Base-by-base conservation (phyloP, 2,888 invertebrate species). In the Zele albiditarsus region DNA sequence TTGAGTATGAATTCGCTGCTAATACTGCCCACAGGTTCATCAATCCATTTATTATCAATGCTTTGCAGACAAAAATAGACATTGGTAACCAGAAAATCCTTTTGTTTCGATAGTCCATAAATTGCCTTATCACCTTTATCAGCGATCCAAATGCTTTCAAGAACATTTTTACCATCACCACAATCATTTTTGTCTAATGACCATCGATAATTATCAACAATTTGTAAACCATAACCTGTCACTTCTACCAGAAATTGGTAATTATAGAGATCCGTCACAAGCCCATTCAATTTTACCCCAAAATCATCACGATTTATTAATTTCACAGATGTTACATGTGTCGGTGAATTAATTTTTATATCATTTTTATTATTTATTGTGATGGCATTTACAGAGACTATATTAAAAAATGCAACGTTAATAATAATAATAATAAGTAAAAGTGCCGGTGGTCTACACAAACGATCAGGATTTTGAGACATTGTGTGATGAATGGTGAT, bases 401-500 rank as follows among this genome's bases (percentile, higher is more conserved):
- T 76, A 75, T 85, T 80, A 79, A 83, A 78, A 79, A 83, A 69
- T 78, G 78, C 80, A 75, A 84, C 74, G n/a, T n/a, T n/a, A 82
- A 85, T 79, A 77, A 84, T 76, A 81, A 85, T 79, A 79, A 87
- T 77, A 81, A 85, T 79, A 79, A 87, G 77, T 80, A 85, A 82
- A 84, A 84, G 80, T 82, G 82, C 81, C 82, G 81, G 84, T 84
- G 87, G 84, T 83, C 79, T 83, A 80, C 81, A 78, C 82, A 82
- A 80, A 77, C 82, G 80, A 83, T 80, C 84, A 84, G 86, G 87
- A 88, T 85, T 84, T 85, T 85, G 87, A 86, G 86, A 87, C 88
- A 88, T 88, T 86, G 83, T 88, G 85, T 86, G 85, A 87, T 83
- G 82, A 86, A 83, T 83, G 83, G 82, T 81, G 81, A 80, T 81